phyloP scores from a whole-genome alignment of 2,888 invertebrate genomes.

The Tetranychus truncatus region DNA sequence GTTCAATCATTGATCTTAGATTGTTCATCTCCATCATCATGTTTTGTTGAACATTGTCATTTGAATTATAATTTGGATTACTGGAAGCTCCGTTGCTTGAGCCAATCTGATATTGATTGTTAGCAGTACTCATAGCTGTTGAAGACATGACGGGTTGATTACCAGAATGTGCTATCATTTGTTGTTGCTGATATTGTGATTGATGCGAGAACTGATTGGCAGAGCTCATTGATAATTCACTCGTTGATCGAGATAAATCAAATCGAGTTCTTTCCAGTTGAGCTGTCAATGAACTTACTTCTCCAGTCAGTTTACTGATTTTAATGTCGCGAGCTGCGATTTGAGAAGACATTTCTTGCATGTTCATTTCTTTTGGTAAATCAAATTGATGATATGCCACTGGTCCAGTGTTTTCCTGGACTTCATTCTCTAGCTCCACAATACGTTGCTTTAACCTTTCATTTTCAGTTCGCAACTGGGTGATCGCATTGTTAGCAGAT shows the following conservation, averaged over 20 bases:
- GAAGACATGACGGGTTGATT: background rate
- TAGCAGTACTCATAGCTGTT: background rate
- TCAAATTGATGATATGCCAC: background rate
- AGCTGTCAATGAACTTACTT: background rate
- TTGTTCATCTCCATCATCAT: background rate
- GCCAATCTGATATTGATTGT: background rate
- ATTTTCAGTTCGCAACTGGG: background rate
- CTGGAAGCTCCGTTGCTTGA: background rate
- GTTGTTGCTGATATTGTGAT: background rate
- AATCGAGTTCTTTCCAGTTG: background rate
- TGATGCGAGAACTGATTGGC: background rate
- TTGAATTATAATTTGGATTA: too few relatives aligned
- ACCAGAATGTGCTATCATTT: background rate
- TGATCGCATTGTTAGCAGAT: background rate
- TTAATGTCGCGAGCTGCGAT: background rate
- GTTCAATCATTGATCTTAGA: background rate
- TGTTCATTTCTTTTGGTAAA: background rate
- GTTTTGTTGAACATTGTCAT: background rate
- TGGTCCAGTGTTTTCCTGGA: background rate
- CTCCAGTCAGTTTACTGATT: background rate
- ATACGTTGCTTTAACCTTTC: background rate
- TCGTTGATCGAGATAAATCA: background rate
- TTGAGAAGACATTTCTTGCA: background rate
- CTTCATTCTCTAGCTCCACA: background rate
- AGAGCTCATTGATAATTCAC: background rate